Evolutionary conservation across 2,113 vertebrate genomes (phyloP).

Genomic region (Phasianus colchicus): DNA sequence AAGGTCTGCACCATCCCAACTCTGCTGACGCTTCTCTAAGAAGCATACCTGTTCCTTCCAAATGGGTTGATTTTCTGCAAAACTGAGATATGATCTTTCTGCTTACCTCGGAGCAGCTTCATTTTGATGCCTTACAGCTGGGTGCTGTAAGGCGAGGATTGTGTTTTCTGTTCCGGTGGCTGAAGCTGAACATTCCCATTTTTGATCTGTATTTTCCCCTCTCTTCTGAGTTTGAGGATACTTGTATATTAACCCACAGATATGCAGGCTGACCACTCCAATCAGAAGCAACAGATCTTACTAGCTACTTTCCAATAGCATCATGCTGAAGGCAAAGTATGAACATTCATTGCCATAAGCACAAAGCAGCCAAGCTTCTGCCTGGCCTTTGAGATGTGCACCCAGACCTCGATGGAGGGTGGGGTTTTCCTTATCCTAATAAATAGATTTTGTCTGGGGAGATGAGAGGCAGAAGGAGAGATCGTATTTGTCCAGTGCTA

Average conservation of each 20-base stretch:
- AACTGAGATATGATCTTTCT: neutral
- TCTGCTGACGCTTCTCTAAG: constrained; percentile 26
- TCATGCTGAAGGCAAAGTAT: constrained; percentile 14
- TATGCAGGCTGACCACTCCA: neutral
- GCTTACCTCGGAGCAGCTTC: neutral
- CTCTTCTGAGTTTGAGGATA: neutral
- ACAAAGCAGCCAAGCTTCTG: constrained; percentile 10
- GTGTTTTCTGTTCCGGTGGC: neutral
- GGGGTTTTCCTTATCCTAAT: constrained; percentile 40
- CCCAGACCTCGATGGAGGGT: constrained; percentile 5
- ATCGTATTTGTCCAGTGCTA: constrained; percentile 1
- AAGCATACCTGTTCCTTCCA: constrained; percentile 55
- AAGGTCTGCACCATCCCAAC: constrained; percentile 34
- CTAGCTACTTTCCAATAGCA: neutral
- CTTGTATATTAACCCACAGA: constrained; percentile 9
- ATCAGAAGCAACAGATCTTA: constrained; percentile 3
- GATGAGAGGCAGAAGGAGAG: constrained; percentile 24
- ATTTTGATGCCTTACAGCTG: neutral
- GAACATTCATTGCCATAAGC: neutral
- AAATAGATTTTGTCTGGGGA: constrained; percentile 53
- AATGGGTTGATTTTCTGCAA: neutral
- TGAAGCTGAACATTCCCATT: neutral
- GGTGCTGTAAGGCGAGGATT: neutral
- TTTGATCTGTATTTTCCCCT: neutral
- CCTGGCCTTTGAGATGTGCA: constrained; percentile 8